Evolutionary conservation across 2,113 vertebrate species (phyloP), one percentile per base, ranked within the genome.

Genomic region (Labrus mixtus): DNA sequence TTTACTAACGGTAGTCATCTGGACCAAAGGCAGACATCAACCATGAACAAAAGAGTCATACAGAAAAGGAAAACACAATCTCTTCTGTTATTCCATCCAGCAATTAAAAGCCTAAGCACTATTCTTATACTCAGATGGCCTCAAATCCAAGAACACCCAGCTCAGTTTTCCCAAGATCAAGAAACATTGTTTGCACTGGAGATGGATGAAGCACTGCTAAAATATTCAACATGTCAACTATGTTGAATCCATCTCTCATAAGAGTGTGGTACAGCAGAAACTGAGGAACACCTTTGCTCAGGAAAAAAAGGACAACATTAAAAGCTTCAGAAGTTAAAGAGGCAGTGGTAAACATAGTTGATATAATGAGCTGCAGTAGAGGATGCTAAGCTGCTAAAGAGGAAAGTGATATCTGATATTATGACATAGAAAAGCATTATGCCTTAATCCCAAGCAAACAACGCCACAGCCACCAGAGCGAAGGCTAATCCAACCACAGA

Each of bases 241-340:
- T 90, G 81, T 87, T 89, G 79, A 91, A 66, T 78, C 83, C 76
- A 92, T 89, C 89, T 86, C 76, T 84, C 22, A 64, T 33, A 25
- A 19, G 73, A 79, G 56, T 39, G 23, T 78, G 48, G 43, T 45
- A 15, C 12, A 45, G 33, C 48, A 50, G 54, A 70, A 88, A 82
- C 62, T 56, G 39, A 81, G 59, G 8, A 65, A 64, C 23, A 55
- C n/a, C 12, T 74, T 78, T 72, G 16, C 8, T 72, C 20, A 76
- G 46, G 8, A 79, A 70, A 10, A 25, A 67, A 39, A 56, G 6
- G n/a, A 13, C 3, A 29, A 10, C 25, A 29, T 25, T 0, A 11
- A 73, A 78, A 60, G 41, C 8, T 50, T 55, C 33, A 68, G 13
- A 20, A 51, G 57, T 15, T 17, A 11, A 46, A 37, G 43, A 74